Evolutionary conservation across 2,797 vertebrate genomes (phyloP), one percentile per base, ranked within the genome.

Genomic region (Staurois parvus): DNA sequence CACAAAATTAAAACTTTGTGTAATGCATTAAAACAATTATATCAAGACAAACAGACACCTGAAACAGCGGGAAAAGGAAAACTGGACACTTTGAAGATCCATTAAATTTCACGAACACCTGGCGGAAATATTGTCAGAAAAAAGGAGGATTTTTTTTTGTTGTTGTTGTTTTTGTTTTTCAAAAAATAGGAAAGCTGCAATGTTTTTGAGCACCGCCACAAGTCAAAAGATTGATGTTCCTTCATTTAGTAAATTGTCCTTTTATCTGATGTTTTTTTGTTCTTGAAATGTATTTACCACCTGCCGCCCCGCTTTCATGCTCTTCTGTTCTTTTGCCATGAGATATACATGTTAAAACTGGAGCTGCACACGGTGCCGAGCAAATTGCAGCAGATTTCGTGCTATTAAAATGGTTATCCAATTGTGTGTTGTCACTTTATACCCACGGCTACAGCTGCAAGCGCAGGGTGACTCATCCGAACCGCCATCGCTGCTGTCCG

Each of bases 81-180:
- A 6, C 40, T 85, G 86, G 87, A 87, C 84, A 87, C 64, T 91
- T 89, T 86, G 85, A 90, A 91, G 85, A 83, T 45, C 66, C 59
- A 74, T 84, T 82, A 88, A 90, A 88, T 88, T 81, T 90, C 48
- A 77, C 79, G 67, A 87, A 85, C 84, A 90, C 83, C 87, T 91
- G 84, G 48, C 72, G 86, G 84, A 42, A 70, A 0, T 12, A 88
- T 28, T 77, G 70, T 88, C 88, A 72, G 52, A 88, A 89, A 89
- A 89, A 73, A 19, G 42, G 42, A 12, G 37, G 8, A 37, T 37
- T 64, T 26, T 64, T 26, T 64, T n/a, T 26, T 64, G 24, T 59
- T 88, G 40, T 32, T 87, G 84, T 52, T 67, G 59, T 40, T 66
- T 81, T 66, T 28, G 24, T 13, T 45, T 24, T 78, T 45, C 21